Base-by-base conservation (phyloP, 2,888 invertebrate genomes). In the Pachydiplax longipennis region DNA sequence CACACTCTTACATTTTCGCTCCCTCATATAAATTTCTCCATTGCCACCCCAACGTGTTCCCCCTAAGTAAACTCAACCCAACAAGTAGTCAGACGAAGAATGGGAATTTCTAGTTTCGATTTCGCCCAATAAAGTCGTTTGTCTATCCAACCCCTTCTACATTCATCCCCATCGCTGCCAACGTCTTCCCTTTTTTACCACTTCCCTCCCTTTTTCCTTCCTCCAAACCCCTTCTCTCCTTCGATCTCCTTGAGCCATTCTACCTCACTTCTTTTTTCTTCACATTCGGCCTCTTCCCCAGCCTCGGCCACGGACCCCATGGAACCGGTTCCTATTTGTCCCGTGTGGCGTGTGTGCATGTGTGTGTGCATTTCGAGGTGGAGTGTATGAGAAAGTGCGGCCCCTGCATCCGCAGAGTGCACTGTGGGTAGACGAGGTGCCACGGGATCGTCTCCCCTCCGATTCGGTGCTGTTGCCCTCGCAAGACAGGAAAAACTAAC, bases 241-340 rank as follows among this genome's bases (percentile, higher is more conserved):
- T 22, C 81, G n/a, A 44, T 80, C 35, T 80, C 80, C 80, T 37
- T 37, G 37, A 37, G n/a, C 81, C 35, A 18, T 58, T 35, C 48
- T 44, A 40, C 81, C 81, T 81, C 3, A n/a, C 48, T 48, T 48
- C 82, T 82, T 48, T 82, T 44, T 40, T 83, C 83, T 40, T n/a
- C 53, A 83, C 83, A 83, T 83, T 83, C 83, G 53, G 83, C 58
- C 58, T 83, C 83, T 53, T n/a, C 83, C 53, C 40, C 22, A 5
- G 22, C 58, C 87, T 83, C 83, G 83, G 83, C 83, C 83, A 83
- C 83, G 83, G 83, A 83, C 83, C 87, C 87, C 61, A 37, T 87
- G 87, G 58, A 87, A 87, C 87, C 87, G 87, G 87, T 87, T 87
- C 87, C 87, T 87, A 87, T 87, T 61, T 87, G 87, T 87, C 87